These are phyloP conservation scores for Clostera curtula DNA, from an alignment of 2,888 invertebrate genomes.

Conservation along the genomic window DNA sequence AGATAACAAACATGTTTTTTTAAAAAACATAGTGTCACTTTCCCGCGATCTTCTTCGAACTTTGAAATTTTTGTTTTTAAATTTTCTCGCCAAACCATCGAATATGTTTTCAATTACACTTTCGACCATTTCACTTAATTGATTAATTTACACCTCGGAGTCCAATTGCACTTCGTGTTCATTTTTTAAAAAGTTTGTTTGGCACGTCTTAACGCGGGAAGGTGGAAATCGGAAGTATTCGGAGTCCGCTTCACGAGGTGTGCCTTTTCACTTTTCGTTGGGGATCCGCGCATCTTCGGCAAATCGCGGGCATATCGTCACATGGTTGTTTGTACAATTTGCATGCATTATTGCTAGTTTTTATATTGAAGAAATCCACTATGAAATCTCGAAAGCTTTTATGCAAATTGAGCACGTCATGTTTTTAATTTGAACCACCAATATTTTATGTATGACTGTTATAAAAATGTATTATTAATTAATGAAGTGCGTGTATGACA, in stretches of 20 bases:
- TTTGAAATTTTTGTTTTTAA: conserved; percentile 47
- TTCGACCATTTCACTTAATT: conserved; percentile 32
- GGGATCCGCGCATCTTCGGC: conserved; percentile 22
- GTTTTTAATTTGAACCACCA: background rate
- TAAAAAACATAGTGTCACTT: conserved; percentile 20
- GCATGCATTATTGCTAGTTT: no score
- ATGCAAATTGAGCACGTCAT: background rate
- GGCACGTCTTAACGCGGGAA: conserved; percentile 51
- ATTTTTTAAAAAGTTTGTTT: conserved; percentile 19
- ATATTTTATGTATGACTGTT: no score
- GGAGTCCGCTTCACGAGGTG: conserved; percentile 28
- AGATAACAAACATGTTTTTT: conserved; percentile 27
- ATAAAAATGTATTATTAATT: no score
- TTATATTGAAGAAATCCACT: no score
- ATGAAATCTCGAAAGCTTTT: no score
- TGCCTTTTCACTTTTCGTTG: conserved; percentile 60
- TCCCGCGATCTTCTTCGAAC: conserved; percentile 40
- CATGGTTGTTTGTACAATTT: no score
- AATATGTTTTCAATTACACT: conserved; percentile 33
- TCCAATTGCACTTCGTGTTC: conserved; percentile 19
- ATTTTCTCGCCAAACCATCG: conserved; percentile 42
- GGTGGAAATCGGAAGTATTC: conserved; percentile 58
- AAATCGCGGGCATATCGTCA: conserved; percentile 22
- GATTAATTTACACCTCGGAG: conserved; percentile 19
- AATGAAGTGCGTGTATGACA: no score